Conservation (phyloP, 1,140 invertebrate genomes). For the Adelges cooleyi region DNA sequence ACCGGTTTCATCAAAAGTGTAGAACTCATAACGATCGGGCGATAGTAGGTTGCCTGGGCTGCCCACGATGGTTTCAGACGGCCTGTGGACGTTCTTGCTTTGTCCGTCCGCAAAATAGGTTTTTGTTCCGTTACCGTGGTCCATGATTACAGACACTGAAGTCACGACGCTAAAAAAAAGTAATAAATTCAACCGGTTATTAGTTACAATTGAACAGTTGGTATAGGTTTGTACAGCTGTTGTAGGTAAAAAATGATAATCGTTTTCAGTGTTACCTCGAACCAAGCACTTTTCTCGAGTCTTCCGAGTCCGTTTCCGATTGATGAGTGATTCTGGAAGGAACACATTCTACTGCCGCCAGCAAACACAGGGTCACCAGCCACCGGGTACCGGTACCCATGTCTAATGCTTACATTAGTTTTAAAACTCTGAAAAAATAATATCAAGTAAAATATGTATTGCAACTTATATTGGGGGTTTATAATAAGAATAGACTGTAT, state of each 20-base stretch:
- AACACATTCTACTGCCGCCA: constrained; percentile 33
- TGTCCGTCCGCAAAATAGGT: constrained; percentile 44
- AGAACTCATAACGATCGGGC: constrained; percentile 70
- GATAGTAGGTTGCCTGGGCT: constrained; percentile 61
- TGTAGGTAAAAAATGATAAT: background rate
- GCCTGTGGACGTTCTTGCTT: constrained; percentile 36
- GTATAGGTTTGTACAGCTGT: no score
- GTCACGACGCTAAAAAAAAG: constrained; percentile 43
- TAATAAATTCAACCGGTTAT: no score
- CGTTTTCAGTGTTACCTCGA: constrained; percentile 36
- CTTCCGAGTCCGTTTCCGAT: constrained; percentile 34
- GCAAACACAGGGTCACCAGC: constrained; percentile 35
- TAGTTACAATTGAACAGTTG: no score
- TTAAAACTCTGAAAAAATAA: background rate
- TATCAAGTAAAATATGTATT: background rate
- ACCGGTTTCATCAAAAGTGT: constrained; percentile 67
- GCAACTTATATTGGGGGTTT: no score
- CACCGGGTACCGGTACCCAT: constrained; percentile 34
- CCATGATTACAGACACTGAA: constrained; percentile 49
- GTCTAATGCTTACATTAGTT: constrained; percentile 15
- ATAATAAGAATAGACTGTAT: no score
- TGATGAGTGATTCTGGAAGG: constrained; percentile 30
- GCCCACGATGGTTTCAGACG: constrained; percentile 39
- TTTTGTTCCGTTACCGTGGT: constrained; percentile 44
- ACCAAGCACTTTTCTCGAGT: constrained; percentile 37